Percentiles rank a stretch among this genome's conserved stretches.
Evolutionary conservation across 1,140 invertebrate species (phyloP).

Genomic region (Lethrus apterus): DNA sequence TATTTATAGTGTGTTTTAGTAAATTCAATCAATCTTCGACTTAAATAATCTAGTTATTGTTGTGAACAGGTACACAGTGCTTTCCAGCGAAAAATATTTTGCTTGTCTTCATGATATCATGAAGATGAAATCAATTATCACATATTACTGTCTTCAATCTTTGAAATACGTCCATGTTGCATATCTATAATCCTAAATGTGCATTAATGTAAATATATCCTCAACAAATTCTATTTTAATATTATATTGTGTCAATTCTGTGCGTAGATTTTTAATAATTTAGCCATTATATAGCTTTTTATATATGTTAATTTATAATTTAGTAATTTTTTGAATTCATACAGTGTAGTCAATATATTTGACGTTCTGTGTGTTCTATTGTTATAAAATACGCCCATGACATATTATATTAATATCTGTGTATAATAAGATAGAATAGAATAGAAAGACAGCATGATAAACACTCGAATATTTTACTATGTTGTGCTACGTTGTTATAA

Average conservation of each 20-base stretch:
- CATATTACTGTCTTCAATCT: conserved; percentile 12
- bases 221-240: conserved; percentile 11
- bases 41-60: neutral
- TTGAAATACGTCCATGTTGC: conserved; percentile 15
- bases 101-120: too few species aligned
- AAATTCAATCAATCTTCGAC: neutral
- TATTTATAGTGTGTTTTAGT: neutral
- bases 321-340: neutral
- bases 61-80: conserved; percentile 2
- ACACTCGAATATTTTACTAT: too few species aligned
- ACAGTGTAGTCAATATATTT: neutral
- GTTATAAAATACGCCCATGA: too few species aligned
- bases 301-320: neutral
- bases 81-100: too few species aligned
- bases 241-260: conserved; percentile 13
- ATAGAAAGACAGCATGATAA: too few species aligned
- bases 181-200: conserved; percentile 9
- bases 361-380: neutral
- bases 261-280: conserved; percentile 6
- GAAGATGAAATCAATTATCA: too few species aligned
- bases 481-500: too few species aligned
- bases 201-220: conserved; percentile 8
- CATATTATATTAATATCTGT: too few species aligned
- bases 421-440: too few species aligned
- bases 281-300: conserved; percentile 12